Evolutionary conservation across 2,113 vertebrate genomes (phyloP), one percentile per base, ranked within the genome.

Genomic region (Potamarius usumacintae): DNA sequence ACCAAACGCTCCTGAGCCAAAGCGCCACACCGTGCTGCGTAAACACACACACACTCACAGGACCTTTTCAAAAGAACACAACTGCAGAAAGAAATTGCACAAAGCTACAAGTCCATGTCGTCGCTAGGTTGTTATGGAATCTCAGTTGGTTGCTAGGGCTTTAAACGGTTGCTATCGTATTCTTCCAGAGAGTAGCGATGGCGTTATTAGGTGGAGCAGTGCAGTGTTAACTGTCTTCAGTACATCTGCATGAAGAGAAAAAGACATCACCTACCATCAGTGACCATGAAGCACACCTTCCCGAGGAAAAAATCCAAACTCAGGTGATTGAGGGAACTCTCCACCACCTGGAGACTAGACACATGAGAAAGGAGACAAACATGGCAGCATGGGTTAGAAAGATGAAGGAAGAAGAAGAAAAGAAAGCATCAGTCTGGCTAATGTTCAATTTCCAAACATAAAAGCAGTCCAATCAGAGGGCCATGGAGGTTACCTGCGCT

Each of bases 241-340:
- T 34, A 34, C 7, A 25, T 71, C 14, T 8, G 14, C 67, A 48
- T 48, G 10, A 25, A 82, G 5, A 77, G 1, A 85, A 42, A 2
- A 82, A 85, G 30, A 4, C 15, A 25, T 50, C 83, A 80, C 90
- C 4, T 92, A 96, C 95, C 95, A 58, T 93, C 93, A 12, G 94
- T 95, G 63, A 94, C 95, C 91, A 96, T 84, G 89, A 96, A 95
- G 90, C 94, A 95, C 80, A 95, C 93, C 91, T 96, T 96, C 82
- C 95, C 95, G 25, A 95, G 92, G 86, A 95, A 96, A 90, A 93
- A 96, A 71, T 92, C 92, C 14, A 92, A 88, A 22, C 94, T 94
- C 89, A 96, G 85, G 91, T 94, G 90, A 87, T 92, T 93, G 50
- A 95, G 81, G 15, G 94, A 95, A 52, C 85, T 88, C 90, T 95